Base-by-base conservation (phyloP, 1,140 invertebrate species). In the Papilio aristodemus region DNA sequence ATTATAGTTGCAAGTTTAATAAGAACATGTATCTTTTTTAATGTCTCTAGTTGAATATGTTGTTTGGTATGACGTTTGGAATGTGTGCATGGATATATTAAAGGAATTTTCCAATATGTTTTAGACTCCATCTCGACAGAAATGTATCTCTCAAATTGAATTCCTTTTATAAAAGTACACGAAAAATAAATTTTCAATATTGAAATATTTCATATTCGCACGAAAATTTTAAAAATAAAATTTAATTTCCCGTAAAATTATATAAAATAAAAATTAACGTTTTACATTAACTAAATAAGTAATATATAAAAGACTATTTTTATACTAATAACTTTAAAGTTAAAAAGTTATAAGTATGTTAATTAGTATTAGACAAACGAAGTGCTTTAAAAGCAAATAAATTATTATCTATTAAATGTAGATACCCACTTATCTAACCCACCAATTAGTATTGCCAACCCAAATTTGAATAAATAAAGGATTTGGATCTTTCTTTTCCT, bases 31-130 rank as follows among this genome's bases (percentile, higher is more conserved):
- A 43, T 46, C 7, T 22, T 22, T 54, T 25, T 54, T 22, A 54
- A 54, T 22, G 46, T 22, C 10, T 10, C 46, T 22, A 25, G 19
- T 4, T 0, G 19, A 25, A 54, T 10, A 54, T 54, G 4, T 54
- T 17, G 1, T 50, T 19, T 54, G 6, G 27, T 32, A 25, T 50
- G 46, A 22, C 46, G 10, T 22, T 9, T 50, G 46, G 22, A 50
- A 50, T 50, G 6, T 32, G 46, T 54, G 46, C 46, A 54, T 54
- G 19, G 19, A 22, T 54, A 54, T 54, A 54, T 54, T 54, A 54
- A 54, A 54, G 22, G 46, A 54, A 54, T 54, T 54, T 54, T 54
- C 19, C 46, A 54, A 54, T 54, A 54, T 54, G 9, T 54, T 54
- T 10, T 54, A 54, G 46, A 22, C 46, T 22, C 46, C 46, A 17